Conservation (phyloP, 2,888 invertebrate species). For the Pachliopta kotzebuea region DNA sequence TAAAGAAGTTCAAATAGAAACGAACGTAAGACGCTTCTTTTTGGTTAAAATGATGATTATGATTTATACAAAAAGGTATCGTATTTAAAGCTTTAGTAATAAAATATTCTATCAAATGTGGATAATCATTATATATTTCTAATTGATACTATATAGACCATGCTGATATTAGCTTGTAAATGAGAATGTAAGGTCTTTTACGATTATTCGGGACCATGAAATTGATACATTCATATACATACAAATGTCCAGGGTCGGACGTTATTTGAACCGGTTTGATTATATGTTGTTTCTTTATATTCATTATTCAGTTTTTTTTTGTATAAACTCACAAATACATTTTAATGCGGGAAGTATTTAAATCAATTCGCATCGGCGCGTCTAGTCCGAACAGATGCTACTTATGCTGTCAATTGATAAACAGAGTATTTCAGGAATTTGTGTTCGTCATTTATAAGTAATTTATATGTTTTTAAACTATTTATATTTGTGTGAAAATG, state of each 20-base stretch:
- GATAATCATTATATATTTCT: too few species aligned
- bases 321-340: constrained; percentile 1
- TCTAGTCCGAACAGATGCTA: constrained; percentile 22
- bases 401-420: background rate
- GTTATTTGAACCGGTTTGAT: constrained; percentile 10
- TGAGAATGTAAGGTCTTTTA: constrained; percentile 8
- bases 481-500: too few species aligned
- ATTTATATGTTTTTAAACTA: background rate
- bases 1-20: too few species aligned
- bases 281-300: constrained; percentile 16
- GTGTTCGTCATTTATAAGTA: background rate
- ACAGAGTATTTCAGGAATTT: background rate
- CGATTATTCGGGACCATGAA: constrained; percentile 13
- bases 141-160: too few species aligned
- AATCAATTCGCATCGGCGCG: constrained; percentile 12
- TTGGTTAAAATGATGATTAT: too few species aligned
- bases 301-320: constrained; percentile 9
- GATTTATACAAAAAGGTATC: too few species aligned
- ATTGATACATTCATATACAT: constrained; percentile 4
- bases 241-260: constrained; percentile 15
- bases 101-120: too few species aligned
- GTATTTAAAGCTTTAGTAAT: too few species aligned
- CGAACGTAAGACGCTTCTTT: too few species aligned
- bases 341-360: constrained; percentile 15
- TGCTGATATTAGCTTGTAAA: too few species aligned